These are phyloP conservation scores for Macrotrachela quadricornifera DNA, from an alignment of 1,140 invertebrate species.

Conservation along the genomic window DNA sequence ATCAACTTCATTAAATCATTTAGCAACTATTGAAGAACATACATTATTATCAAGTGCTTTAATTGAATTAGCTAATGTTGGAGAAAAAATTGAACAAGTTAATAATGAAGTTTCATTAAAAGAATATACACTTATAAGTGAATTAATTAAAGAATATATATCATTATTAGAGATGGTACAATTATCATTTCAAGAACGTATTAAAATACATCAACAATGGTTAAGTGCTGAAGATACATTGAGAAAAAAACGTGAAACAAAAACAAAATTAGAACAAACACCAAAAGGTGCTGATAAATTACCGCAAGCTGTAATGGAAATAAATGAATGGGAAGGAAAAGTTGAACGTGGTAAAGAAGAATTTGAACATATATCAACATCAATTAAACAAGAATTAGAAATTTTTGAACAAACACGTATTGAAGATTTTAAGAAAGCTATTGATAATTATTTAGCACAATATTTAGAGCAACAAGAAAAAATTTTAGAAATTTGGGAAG, in stretches of 20 bases:
- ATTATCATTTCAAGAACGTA: conserved; percentile 89
- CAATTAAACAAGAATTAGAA: conserved; percentile 84
- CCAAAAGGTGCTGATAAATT: neutral
- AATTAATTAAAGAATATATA: conserved; percentile 84
- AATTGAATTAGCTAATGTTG: conserved; percentile 72
- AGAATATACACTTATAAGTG: conserved; percentile 74
- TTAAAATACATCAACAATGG: conserved; percentile 92
- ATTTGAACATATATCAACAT: conserved; percentile 80
- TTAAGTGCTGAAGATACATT: conserved; percentile 82
- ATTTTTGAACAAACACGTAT: conserved; percentile 67
- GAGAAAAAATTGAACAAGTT: conserved; percentile 67
- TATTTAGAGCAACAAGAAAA: too few relatives aligned
- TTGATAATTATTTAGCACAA: too few relatives aligned
- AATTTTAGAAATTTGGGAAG: too few relatives aligned
- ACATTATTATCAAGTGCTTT: conserved; percentile 69
- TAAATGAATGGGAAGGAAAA: conserved; percentile 65
- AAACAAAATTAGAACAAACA: conserved; percentile 67
- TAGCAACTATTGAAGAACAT: conserved; percentile 83
- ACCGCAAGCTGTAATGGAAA: neutral
- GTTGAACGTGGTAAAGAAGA: conserved; percentile 85
- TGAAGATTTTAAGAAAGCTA: conserved; percentile 56
- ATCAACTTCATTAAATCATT: conserved; percentile 11
- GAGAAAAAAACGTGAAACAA: conserved; percentile 76
- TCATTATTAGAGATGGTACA: conserved; percentile 73
- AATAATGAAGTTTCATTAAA: conserved; percentile 75